Base-by-base conservation (phyloP, 2,797 vertebrate species). In the Hybognathus amarus region DNA sequence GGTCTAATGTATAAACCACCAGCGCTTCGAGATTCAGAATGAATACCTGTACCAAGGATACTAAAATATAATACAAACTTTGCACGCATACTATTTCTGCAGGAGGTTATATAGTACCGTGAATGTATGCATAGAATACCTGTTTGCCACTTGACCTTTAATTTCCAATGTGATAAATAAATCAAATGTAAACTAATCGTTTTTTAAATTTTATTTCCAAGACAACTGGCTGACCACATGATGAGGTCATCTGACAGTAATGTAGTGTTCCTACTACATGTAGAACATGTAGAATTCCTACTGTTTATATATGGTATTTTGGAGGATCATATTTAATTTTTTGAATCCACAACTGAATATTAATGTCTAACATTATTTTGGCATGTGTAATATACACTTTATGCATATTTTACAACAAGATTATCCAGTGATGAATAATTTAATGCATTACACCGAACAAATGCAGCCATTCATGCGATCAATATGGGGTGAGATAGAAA, bases 1-100 rank as follows among this genome's bases (percentile, higher is more conserved):
- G 66, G 38, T 59, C 78, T 59, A 59, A 70, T 42, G 50, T 68
- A 52, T 50, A 61, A 24, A 61, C 59, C 24, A 30, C 24, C 59
- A 38, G 20, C 3, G 1, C 70, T 7, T 33, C 27, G 54, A 33
- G 20, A 50, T 73, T 27, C 27, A 54, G 17, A 36, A 20, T 33
- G 27, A 54, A 3, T 4, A 22, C 30, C 30, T 52, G 70, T 52
- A 73, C 10, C 18, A 73, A 10, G 4, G 24, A 71, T 50, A 71
- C 42, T 50, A 11, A 47, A 24, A 10, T 17, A 30, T 8, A 13
- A 47, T 24, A 45, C 15, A 9, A 70, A 27, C 7, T 18, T 27
- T 47, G 7, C 18, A 47, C 9, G 8, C 42, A 71, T 50, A 20
- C 24, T 30, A 30, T 71, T 71, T 71, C 4, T 50, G 27, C 42